A percentile compares a stretch with the other conserved stretches of the same genome.
phyloP scores from a whole-genome alignment of 2,888 invertebrate genomes.

The Xanthia togata region DNA sequence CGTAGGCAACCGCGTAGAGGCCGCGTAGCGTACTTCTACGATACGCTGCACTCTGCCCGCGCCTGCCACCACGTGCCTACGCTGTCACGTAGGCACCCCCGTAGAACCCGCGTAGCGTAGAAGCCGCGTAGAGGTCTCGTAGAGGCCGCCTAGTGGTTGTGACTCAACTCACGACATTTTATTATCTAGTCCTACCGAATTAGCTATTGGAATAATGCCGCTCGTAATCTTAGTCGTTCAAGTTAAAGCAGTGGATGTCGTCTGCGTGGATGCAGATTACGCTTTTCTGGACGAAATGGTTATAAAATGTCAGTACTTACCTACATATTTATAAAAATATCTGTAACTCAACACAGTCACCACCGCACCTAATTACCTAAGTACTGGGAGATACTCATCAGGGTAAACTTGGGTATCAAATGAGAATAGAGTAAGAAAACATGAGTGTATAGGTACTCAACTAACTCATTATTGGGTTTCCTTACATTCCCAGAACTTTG shows the following conservation, averaged over 20 bases:
- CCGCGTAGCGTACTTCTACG: too few relatives aligned
- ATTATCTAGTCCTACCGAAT: neutral
- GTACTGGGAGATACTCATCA: neutral
- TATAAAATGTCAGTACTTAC: neutral
- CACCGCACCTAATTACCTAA: neutral
- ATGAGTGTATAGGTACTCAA: neutral
- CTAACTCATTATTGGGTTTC: conserved; percentile 8
- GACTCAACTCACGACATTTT: neutral
- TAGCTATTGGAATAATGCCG: neutral
- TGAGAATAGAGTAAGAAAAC: conserved; percentile 1
- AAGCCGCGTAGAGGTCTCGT: neutral
- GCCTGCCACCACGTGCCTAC: too few relatives aligned
- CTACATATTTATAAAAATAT: neutral
- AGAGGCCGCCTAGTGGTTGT: neutral
- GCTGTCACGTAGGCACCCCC: neutral
- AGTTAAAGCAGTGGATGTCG: neutral
- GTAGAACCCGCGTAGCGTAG: neutral
- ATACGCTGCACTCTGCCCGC: too few relatives aligned
- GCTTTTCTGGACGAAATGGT: neutral
- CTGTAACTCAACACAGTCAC: conserved; percentile 3
- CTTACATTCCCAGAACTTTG: conserved; percentile 21
- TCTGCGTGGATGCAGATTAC: neutral
- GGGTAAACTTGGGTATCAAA: conserved; percentile 1
- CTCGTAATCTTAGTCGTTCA: neutral
- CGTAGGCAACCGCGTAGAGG: neutral